These are phyloP conservation scores for Pseudanteris insignis DNA, from an alignment of 2,888 invertebrate species.

Conservation along the genomic window DNA sequence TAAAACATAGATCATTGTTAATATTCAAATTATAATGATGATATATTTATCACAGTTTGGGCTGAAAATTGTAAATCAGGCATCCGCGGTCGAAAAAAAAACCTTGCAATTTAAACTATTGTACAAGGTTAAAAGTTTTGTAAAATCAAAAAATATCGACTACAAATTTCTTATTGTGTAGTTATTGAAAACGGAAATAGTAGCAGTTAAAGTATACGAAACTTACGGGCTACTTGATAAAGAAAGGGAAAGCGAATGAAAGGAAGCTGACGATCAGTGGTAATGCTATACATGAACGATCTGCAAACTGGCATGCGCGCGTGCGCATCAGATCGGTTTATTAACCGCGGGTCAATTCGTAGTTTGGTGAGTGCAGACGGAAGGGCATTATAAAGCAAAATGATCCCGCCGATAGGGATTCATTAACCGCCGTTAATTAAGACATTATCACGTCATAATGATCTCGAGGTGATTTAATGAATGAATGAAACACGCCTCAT, in stretches of 20 bases:
- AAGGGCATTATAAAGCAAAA: slow-evolving; percentile 58
- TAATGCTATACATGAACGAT: slow-evolving; percentile 34
- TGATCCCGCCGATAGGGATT: slow-evolving; percentile 62
- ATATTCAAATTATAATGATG: too few relatives aligned
- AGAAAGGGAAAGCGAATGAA: slow-evolving; percentile 16
- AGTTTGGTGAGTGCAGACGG: slow-evolving; percentile 54
- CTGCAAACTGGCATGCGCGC: slow-evolving; percentile 47
- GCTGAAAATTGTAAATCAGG: too few relatives aligned
- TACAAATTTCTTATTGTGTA: too few relatives aligned
- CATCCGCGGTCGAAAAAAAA: too few relatives aligned
- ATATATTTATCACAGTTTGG: too few relatives aligned
- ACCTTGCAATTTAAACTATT: too few relatives aligned
- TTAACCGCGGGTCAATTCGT: slow-evolving; percentile 62
- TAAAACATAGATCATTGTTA: too few relatives aligned
- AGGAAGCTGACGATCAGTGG: slow-evolving; percentile 30
- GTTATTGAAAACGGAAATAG: too few relatives aligned
- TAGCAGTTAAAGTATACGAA: too few relatives aligned
- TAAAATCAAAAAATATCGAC: too few relatives aligned
- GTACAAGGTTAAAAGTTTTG: too few relatives aligned
- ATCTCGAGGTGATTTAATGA: slow-evolving; percentile 64
- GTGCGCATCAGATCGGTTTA: slow-evolving; percentile 56
- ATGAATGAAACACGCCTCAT: slow-evolving; percentile 67
- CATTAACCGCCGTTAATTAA: slow-evolving; percentile 66
- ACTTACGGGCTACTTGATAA: slow-evolving; percentile 1
- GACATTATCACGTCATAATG: slow-evolving; percentile 67